Base-by-base conservation (phyloP, 30 jellyfish, hydroid and myxozoan genomes). In the Cassiopea andromeda region DNA sequence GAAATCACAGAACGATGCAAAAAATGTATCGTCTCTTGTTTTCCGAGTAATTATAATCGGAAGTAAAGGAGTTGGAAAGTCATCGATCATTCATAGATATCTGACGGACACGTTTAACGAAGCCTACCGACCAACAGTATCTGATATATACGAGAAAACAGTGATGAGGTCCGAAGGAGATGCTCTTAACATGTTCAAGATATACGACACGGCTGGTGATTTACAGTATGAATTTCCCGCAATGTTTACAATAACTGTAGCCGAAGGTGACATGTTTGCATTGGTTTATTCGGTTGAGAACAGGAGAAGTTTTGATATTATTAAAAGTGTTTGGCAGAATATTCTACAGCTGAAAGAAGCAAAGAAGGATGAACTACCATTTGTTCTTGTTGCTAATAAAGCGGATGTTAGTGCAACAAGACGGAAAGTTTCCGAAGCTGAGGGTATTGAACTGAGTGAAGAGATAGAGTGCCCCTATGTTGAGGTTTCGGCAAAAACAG, bases 191-290 rank as follows among this genome's bases (percentile, higher is more conserved):
- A 58, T 69, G 87, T 79, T 91, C 49, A 83, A 84, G 89, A 78
- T 91, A 47, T 64, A 80, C 90, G 97, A 91, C 82, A 84, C 94
- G 9, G 92, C 90, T 38, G 97, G 97, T 1, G 90, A 83, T 18
- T 47, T 91, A 85, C 93, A 85, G 80, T 84, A 66, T 69, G 97
- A 91, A 61, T 91, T 91, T 60, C 93, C 93, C 77, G 94, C 97
- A 78, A 91, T 91, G 97, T 91, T 84, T 70, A 72, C 80, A 43
- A 60, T 81, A 48, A 91, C 94, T 1, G 85, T 84, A 6, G 84
- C 87, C 14, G 94, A 91, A 44, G 97, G 91, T 0, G 97, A 91
- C 69, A 79, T 84, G 89, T 91, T 91, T 69, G 75, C 85, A 5
- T 71, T 91, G 78, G 92, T 91, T 5, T 91, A 91, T 61, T 84